Percentiles rank a stretch among this genome's conserved stretches.
phyloP scores from a whole-genome alignment of 1,140 invertebrate species.

The Macrocentrus cingulum region DNA sequence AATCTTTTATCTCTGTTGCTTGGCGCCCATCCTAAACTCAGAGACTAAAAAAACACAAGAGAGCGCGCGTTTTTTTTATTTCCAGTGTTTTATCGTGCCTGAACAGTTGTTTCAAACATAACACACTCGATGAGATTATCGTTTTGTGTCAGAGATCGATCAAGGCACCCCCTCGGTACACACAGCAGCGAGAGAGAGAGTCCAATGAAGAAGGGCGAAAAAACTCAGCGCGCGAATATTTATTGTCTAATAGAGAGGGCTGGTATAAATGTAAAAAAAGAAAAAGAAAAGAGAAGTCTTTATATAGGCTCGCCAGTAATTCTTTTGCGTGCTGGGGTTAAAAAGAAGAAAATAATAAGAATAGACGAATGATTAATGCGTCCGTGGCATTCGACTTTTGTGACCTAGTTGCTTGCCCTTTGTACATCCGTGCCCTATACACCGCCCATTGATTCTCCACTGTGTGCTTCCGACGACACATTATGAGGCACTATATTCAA shows the following conservation, averaged over 20 bases:
- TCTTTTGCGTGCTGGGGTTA: not conserved
- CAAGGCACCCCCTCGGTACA: not conserved
- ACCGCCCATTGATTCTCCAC: too few relatives aligned
- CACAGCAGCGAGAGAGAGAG: not conserved
- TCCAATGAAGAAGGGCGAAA: not conserved
- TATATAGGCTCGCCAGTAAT: not conserved
- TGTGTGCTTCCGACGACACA: not conserved
- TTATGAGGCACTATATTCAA: not conserved
- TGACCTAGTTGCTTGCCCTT: not conserved
- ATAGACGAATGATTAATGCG: slow-evolving; percentile 18
- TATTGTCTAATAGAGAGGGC: not conserved
- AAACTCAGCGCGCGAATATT: too few relatives aligned
- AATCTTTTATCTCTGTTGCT: too few relatives aligned
- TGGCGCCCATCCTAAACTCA: too few relatives aligned
- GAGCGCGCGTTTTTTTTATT: too few relatives aligned
- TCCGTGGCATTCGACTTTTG: slow-evolving; percentile 10
- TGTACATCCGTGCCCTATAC: too few relatives aligned
- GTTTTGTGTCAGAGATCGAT: not conserved
- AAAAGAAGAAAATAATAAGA: slow-evolving; percentile 8
- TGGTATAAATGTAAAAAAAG: not conserved
- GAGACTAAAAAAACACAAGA: too few relatives aligned
- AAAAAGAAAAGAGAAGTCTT: not conserved
- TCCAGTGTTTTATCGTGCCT: not conserved
- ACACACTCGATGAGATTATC: slow-evolving; percentile 18
- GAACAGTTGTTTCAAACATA: not conserved